Evolutionary conservation across 2,888 invertebrate genomes (phyloP), one percentile per base, ranked within the genome.

Genomic region (Heterodera filipjevi): DNA sequence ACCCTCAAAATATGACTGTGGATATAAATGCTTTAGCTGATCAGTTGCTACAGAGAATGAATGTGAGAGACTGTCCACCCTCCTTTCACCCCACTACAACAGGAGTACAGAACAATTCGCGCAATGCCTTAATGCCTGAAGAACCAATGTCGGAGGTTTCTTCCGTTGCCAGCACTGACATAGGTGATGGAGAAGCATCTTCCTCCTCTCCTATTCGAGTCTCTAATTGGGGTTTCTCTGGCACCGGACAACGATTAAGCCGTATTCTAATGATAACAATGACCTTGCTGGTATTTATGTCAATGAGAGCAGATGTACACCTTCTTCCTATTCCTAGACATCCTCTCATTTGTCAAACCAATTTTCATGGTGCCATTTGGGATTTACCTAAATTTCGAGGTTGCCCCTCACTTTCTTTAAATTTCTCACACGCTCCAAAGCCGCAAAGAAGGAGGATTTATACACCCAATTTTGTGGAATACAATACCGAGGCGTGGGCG

Each of bases 401-500:
- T 8, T 71, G 71, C 12, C 30, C 71, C 2, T 22, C 22, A 10
- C 27, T n/a, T 12, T n/a, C 39, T 1, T n/a, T n/a, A 10, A 22
- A 27, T n/a, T 14, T n/a, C 3, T n/a, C 32, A 12, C 39, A 71
- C 14, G n/a, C 14, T n/a, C 71, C 71, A 2, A 10, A 27, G 6
- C 71, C 32, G 2, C 71, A 71, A 10, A 27, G 44, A 30, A 71
- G 71, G 32, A n/a, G 46, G 32, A 71, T 71, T 30, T 71, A n/a
- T 27, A 46, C 46, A 30, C 71, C 71, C 1, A 71, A 71, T 46
- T n/a, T 44, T 12, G 5, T 71, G 8, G 71, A 71, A 30, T 71
- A 71, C 27, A 71, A 30, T 12, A 32, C 27, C 14, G 27, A 71
- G 14, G 71, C 71, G 0, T 71, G 71, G 71, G 71, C 71, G 2